These are phyloP conservation scores for Ceratina japonica DNA, from an alignment of 1,140 invertebrate species.

Conservation along the genomic window DNA sequence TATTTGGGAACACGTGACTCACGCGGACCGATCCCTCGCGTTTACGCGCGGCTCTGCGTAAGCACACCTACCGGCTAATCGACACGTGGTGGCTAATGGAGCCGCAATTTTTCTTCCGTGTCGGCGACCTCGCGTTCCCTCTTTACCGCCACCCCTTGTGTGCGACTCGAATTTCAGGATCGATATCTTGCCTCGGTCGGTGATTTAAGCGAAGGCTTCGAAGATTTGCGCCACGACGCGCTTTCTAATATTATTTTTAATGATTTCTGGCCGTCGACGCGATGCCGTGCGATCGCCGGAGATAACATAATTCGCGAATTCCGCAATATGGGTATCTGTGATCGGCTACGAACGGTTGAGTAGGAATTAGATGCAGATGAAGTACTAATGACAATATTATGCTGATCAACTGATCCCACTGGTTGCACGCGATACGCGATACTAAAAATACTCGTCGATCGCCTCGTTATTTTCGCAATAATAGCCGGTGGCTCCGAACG, in stretches of 20 bases:
- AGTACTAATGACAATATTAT: not conserved
- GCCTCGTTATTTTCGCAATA: not conserved
- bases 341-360: not conserved
- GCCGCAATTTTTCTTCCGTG: not conserved
- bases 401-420: not conserved
- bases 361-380: not conserved
- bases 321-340: not conserved
- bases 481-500: slow-evolving; percentile 2
- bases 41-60: not conserved
- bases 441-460: slow-evolving; percentile 22
- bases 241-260: no score
- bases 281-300: not conserved
- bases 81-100: not conserved
- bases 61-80: not conserved
- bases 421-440: not conserved
- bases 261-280: not conserved
- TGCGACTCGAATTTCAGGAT: not conserved
- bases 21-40: not conserved
- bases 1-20: slow-evolving; percentile 14
- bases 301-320: not conserved
- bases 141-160: not conserved
- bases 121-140: not conserved
- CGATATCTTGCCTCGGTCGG: not conserved
- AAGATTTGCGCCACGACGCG: no score
- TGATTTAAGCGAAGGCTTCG: no score